phyloP scores from a whole-genome alignment of 2,888 invertebrate species.

The Epirrhoe tristata region DNA sequence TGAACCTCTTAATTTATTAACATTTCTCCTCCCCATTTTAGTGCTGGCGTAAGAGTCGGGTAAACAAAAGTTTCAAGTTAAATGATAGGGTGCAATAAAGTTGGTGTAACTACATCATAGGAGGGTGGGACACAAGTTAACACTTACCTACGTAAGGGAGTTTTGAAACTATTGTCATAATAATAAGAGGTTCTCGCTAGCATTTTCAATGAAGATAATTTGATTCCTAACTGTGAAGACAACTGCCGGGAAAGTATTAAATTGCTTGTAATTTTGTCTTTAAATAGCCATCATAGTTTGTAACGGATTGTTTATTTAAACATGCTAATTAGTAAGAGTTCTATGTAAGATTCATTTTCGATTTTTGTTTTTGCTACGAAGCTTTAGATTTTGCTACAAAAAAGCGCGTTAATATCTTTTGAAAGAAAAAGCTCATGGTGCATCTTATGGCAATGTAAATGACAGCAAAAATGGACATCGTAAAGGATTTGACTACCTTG shows the following conservation, averaged over 20 bases:
- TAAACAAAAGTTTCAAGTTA: slow-evolving; percentile 36
- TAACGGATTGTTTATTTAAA: not conserved
- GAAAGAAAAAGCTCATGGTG: not conserved
- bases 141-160: slow-evolving; percentile 51
- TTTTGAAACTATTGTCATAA: slow-evolving; percentile 59
- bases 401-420: slow-evolving; percentile 15
- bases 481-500: too few species aligned
- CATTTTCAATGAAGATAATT: slow-evolving; percentile 53
- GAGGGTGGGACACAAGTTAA: slow-evolving; percentile 47
- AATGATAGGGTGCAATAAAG: slow-evolving; percentile 54
- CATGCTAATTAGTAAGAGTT: not conserved
- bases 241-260: slow-evolving; percentile 31
- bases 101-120: slow-evolving; percentile 37
- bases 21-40: not conserved
- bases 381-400: not conserved
- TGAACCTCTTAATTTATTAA: not conserved
- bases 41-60: slow-evolving; percentile 24
- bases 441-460: not conserved
- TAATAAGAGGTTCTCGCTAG: slow-evolving; percentile 58
- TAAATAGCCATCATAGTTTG: not conserved
- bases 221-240: slow-evolving; percentile 39
- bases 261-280: slow-evolving; percentile 21
- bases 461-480: not conserved
- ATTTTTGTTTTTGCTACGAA: not conserved
- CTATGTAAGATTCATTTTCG: not conserved